Evolutionary conservation across 1,140 invertebrate genomes (phyloP).

Genomic region (Stratiolaelaps scimitus): DNA sequence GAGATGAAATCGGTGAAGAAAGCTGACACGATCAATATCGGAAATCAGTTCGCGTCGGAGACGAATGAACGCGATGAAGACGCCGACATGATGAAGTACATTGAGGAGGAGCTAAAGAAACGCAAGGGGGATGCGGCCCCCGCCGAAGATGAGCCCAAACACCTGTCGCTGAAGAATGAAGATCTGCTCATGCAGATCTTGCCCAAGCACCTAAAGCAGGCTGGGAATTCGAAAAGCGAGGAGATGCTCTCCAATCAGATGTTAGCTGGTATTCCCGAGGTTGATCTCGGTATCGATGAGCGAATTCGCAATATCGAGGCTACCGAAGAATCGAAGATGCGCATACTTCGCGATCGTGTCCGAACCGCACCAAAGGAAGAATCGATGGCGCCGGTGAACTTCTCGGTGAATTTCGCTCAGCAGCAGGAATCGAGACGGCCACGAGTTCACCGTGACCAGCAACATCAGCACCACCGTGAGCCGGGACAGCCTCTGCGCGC

Average conservation of each 20-base stretch:
- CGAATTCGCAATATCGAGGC: conserved; percentile 96
- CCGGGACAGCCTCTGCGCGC: conserved; percentile 64
- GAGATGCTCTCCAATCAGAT: conserved; percentile 99
- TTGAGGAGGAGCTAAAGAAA: conserved; percentile 79
- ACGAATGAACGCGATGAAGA: conserved; percentile 96
- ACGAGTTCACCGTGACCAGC: conserved; percentile 13
- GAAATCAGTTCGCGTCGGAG: conserved; percentile 94
- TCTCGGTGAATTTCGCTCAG: conserved; percentile 95
- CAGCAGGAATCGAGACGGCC: conserved; percentile 39
- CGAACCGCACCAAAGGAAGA: conserved; percentile 78
- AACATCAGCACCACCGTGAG: conserved; percentile 13
- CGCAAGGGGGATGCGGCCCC: conserved; percentile 54
- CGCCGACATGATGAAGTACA: conserved; percentile 98
- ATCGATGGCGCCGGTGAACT: conserved; percentile 92
- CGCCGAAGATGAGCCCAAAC: conserved; percentile 34
- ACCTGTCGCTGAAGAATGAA: conserved; percentile 37
- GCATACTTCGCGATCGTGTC: conserved; percentile 68
- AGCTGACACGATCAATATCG: conserved; percentile 75
- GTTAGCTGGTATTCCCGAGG: conserved; percentile 98
- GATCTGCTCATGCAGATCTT: conserved; percentile 47
- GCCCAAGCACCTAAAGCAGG: conserved; percentile 70
- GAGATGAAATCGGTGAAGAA: conserved; percentile 75
- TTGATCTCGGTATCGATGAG: conserved; percentile 95
- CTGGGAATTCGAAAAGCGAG: conserved; percentile 69
- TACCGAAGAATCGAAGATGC: conserved; percentile 91